Conservation (phyloP, 23 tunicate species). For the Pegea sp. region DNA sequence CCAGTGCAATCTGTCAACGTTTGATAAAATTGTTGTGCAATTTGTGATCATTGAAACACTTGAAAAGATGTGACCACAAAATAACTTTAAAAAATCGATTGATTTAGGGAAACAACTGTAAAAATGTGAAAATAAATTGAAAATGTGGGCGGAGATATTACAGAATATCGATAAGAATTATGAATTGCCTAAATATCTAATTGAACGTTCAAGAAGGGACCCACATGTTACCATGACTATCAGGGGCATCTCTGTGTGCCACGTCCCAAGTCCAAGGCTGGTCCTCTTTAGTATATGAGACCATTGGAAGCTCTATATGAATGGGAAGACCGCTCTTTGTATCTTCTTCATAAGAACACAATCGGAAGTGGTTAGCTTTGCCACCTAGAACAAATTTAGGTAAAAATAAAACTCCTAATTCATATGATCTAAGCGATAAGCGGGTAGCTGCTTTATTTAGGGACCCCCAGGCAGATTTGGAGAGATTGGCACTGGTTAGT, state of each 20-base stretch:
- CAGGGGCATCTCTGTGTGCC: slow-evolving; percentile 42
- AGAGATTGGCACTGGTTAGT: slow-evolving; percentile 71
- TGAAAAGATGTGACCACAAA: no score
- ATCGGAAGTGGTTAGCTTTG: neutral
- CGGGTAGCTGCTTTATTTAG: slow-evolving; percentile 43
- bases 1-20: no score
- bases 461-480: slow-evolving; percentile 88
- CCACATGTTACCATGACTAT: slow-evolving; percentile 83
- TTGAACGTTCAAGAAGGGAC: slow-evolving; percentile 47
- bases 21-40: no score
- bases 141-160: no score
- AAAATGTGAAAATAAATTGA: no score
- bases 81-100: no score
- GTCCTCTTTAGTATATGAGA: slow-evolving; percentile 25
- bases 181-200: no score
- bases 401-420: slow-evolving; percentile 60
- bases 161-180: no score
- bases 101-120: no score
- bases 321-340: neutral
- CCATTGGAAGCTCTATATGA: slow-evolving; percentile 7
- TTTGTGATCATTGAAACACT: no score
- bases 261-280: slow-evolving; percentile 82
- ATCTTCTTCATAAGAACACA: neutral
- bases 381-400: slow-evolving; percentile 3
- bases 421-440: slow-evolving; percentile 53